Conservation (phyloP, 2,888 invertebrate species). For the Ganaspis brasiliensis region DNA sequence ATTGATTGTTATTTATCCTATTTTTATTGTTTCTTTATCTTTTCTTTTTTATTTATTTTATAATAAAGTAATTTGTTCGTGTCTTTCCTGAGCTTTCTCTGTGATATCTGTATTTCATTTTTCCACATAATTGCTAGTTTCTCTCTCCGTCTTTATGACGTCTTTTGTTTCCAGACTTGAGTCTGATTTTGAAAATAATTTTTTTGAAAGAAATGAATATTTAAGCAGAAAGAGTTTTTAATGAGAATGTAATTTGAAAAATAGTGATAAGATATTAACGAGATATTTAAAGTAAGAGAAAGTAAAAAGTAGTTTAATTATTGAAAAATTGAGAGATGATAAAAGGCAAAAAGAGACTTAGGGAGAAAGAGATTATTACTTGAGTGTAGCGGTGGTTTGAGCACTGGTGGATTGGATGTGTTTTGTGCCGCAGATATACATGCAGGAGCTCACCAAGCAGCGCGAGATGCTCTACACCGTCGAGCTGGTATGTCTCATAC, state of each 20-base stretch:
- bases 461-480: conserved; percentile 91
- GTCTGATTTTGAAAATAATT: not conserved
- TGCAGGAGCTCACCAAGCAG: conserved; percentile 94
- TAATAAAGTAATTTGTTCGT: not conserved
- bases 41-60: not conserved
- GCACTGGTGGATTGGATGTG: conserved; percentile 79
- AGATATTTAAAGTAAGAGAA: conserved; percentile 16
- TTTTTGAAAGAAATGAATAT: conserved; percentile 5
- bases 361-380: conserved; percentile 72
- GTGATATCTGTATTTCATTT: conserved; percentile 35
- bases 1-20: not conserved
- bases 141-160: conserved; percentile 34
- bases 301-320: not conserved
- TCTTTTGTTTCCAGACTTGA: conserved; percentile 8
- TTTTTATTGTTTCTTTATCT: too few relatives aligned
- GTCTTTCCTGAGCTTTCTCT: conserved; percentile 14
- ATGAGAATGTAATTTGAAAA: not conserved
- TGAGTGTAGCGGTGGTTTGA: conserved; percentile 74
- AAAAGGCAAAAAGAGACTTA: conserved; percentile 47
- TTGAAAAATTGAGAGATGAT: conserved; percentile 2
- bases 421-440: conserved; percentile 88
- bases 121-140: conserved; percentile 49
- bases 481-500: conserved; percentile 88
- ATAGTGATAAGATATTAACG: not conserved
- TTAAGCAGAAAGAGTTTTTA: not conserved